Evolutionary conservation across 2,797 vertebrate genomes (phyloP), one percentile per base, ranked within the genome.

Genomic region (Etheostoma nigrum): DNA sequence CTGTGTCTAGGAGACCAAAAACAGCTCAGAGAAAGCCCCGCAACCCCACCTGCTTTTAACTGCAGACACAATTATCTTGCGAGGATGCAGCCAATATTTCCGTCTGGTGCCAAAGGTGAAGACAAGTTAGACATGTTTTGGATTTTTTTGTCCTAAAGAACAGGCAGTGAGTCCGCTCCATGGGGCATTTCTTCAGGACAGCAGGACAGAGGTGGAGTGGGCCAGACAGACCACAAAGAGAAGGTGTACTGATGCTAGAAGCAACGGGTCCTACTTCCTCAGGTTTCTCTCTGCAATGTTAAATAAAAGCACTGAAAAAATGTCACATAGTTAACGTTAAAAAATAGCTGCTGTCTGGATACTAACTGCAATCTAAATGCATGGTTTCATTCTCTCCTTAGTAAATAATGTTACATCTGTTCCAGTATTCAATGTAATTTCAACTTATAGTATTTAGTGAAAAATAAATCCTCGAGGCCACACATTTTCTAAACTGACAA

Each of bases 1-100:
- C 78, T 79, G 67, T 64, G 84, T 85, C 89, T 86, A 79, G 69
- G 79, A 89, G 86, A 75, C 82, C 82, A 78, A 76, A 84, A 89
- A 84, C 85, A 89, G 78, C 86, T 79, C 76, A 13, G 64, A 82
- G 74, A 85, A 54, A 74, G 25, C 25, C 48, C 33, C 13, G 16
- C 3, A 21, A 54, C 67, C 61, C 53, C 59, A 75, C 84, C 65
- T 48, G 65, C 70, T 74, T 76, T 75, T 74, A 63, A 88, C 81
- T 72, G 71, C 77, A 84, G 52, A 72, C 40, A 66, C 79, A 88
- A 92, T 90, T 89, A 88, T 84, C 67, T 60, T 51, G 73, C 48
- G 8, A 81, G 71, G 72, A 72, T 74, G 72, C 47, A 67, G 69
- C 76, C 80, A 55, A 57, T 74, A 64, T 74, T 83, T 90, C 79